These are phyloP conservation scores for Eulemur mongoz DNA, from an alignment of 2,797 vertebrate genomes.

Conservation along the genomic window DNA sequence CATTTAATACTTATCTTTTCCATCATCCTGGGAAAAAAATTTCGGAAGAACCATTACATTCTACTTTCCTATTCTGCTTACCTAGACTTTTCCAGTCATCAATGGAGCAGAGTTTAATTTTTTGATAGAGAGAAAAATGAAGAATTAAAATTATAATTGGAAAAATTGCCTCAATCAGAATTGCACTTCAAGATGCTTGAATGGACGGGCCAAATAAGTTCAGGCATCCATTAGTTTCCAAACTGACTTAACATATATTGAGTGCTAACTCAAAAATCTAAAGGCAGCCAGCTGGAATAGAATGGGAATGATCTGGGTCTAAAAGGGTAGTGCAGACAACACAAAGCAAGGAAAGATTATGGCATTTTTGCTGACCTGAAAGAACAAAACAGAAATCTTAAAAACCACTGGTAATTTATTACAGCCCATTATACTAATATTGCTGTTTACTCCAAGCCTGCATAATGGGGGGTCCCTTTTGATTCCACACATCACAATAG, in stretches of 20 bases:
- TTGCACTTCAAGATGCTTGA: constrained; percentile 74
- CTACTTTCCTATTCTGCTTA: background rate
- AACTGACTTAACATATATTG: constrained; percentile 76
- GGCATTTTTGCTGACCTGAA: constrained; percentile 67
- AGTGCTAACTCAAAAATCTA: constrained; percentile 73
- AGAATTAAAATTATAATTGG: constrained; percentile 76
- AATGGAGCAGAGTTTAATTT: constrained; percentile 30
- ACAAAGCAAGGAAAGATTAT: constrained; percentile 58
- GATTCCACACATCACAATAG: constrained; percentile 40
- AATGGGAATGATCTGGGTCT: constrained; percentile 48
- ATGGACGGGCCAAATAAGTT: constrained; percentile 73
- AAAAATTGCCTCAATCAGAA: constrained; percentile 76
- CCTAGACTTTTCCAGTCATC: constrained; percentile 28
- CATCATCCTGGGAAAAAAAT: background rate
- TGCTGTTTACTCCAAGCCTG: constrained; percentile 63
- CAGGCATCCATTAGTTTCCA: constrained; percentile 73
- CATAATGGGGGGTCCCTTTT: constrained; percentile 40
- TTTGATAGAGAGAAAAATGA: constrained; percentile 62
- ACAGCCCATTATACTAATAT: constrained; percentile 69
- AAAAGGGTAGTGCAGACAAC: background rate
- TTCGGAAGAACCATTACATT: background rate
- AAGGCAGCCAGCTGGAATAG: constrained; percentile 70
- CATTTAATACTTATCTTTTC: constrained; percentile 12
- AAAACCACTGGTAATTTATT: constrained; percentile 68
- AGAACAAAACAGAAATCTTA: constrained; percentile 62